A percentile compares a stretch with the other conserved stretches of the same genome.
These are phyloP conservation scores for Drosophila fuyamai DNA, from an alignment of 1,140 invertebrate genomes.

Conservation along the genomic window DNA sequence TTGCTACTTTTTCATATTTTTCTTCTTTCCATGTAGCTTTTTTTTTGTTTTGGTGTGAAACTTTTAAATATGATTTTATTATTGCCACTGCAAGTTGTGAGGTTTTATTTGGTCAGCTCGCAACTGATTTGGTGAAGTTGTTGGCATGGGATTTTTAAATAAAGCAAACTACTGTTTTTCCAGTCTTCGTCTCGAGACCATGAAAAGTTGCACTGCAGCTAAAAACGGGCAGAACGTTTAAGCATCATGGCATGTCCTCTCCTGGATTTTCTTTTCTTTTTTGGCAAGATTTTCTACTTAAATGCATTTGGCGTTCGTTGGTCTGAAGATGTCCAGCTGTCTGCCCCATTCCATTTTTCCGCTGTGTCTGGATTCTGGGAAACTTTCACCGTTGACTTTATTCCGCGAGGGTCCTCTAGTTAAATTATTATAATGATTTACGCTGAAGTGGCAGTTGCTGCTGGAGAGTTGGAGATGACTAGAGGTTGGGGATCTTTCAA, in stretches of 20 bases:
- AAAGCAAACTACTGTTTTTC: conserved; percentile 44
- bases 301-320: conserved; percentile 70
- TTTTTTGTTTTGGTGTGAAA: conserved; percentile 58
- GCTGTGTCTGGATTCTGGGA: conserved; percentile 30
- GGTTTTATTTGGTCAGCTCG: conserved; percentile 69
- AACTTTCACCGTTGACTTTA: conserved; percentile 67
- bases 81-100: conserved; percentile 69
- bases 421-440: conserved; percentile 76
- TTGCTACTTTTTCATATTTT: conserved; percentile 48
- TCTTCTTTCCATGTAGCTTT: conserved; percentile 16
- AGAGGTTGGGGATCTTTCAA: conserved; percentile 7
- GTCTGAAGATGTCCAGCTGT: conserved; percentile 69
- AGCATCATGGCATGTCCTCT: conserved; percentile 51
- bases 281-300: conserved; percentile 62
- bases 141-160: conserved; percentile 58
- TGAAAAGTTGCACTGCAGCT: conserved; percentile 21
- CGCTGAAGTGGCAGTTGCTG: conserved; percentile 55
- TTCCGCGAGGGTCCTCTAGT: conserved; percentile 36
- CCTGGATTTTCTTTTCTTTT: conserved; percentile 30
- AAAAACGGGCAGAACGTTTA: conserved; percentile 60
- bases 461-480: conserved; percentile 26
- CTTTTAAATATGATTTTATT: conserved; percentile 82
- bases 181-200: neutral
- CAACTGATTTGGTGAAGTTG: conserved; percentile 62
- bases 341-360: conserved; percentile 6